Percentiles rank a stretch among this genome's conserved stretches.
phyloP scores from a whole-genome alignment of 2,888 invertebrate genomes.

The Tricholauxania praeusta region DNA sequence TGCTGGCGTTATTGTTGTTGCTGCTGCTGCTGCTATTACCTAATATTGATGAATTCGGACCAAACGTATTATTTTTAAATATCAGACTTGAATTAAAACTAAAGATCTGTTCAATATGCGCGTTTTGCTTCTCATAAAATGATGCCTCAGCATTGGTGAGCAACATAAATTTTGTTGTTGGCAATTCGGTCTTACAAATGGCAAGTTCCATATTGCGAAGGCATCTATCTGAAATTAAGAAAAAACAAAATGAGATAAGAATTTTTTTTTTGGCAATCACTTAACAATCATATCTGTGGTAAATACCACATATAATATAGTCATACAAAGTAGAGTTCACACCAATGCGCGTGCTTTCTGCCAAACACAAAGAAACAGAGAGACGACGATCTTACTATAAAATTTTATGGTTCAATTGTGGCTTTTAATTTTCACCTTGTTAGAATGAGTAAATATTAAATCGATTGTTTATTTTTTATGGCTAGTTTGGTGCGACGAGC shows the following conservation, averaged over 20 bases:
- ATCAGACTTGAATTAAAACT: slow-evolving; percentile 58
- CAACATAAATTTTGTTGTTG: slow-evolving; percentile 64
- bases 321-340: neutral
- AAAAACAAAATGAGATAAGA: neutral
- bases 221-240: slow-evolving; percentile 54
- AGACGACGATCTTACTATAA: too few species aligned
- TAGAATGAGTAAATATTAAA: neutral
- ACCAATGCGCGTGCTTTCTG: neutral
- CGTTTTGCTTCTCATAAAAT: slow-evolving; percentile 56
- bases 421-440: slow-evolving; percentile 21
- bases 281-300: neutral
- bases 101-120: slow-evolving; percentile 57
- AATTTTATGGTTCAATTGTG: slow-evolving; percentile 7
- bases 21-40: slow-evolving; percentile 32
- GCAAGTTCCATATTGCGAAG: slow-evolving; percentile 63
- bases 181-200: slow-evolving; percentile 64
- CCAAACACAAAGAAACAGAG: neutral
- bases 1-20: slow-evolving; percentile 39
- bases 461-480: slow-evolving; percentile 6
- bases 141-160: slow-evolving; percentile 54
- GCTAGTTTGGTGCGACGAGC: neutral
- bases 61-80: slow-evolving; percentile 49
- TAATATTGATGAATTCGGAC: slow-evolving; percentile 5
- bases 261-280: too few species aligned
- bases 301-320: neutral